Evolutionary conservation across 2,888 invertebrate species (phyloP), one percentile per base, ranked within the genome.

Genomic region (Dendrolimus houi): DNA sequence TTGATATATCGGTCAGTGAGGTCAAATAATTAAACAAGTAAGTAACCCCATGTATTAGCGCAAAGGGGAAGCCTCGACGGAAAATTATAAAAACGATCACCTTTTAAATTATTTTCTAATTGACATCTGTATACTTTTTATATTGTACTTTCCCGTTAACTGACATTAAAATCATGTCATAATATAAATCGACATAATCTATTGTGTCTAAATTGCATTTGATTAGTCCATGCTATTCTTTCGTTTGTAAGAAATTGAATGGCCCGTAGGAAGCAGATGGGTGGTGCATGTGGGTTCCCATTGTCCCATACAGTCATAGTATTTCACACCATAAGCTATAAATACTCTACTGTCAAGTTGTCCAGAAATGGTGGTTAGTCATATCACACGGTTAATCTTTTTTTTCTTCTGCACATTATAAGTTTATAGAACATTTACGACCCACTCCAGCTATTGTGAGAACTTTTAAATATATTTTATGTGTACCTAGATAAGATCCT

Each of bases 261-360:
- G 75, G 74, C 68, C 67, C 69, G 65, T 69, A 69, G 74, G 73
- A 76, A 76, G 72, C 75, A 82, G 74, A 85, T 85, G 87, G 84
- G 85, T 80, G 81, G 67, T 60, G 65, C 68, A 68, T 71, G 73
- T 74, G 79, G 82, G 79, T 74, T 75, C 68, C 69, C 68, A 76
- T 76, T 76, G 79, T 84, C 77, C 75, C 79, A 77, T 76, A 68
- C 74, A 70, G 70, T 74, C 71, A 73, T 79, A 71, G 75, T 73
- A 77, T 77, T 81, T 82, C 81, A 79, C 77, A 76, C 78, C 63
- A 63, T 69, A 59, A 53, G 57, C 61, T 68, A 76, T 67, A 68
- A 74, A 76, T 72, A 71, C 62, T 29, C 29, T 64, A 60, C 58
- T 65, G 62, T 64, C 61, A 67, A 66, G 60, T 64, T 64, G 65